Evolutionary conservation across 1,140 invertebrate species (phyloP), one percentile per base, ranked within the genome.

Genomic region (Drosophila truncata): DNA sequence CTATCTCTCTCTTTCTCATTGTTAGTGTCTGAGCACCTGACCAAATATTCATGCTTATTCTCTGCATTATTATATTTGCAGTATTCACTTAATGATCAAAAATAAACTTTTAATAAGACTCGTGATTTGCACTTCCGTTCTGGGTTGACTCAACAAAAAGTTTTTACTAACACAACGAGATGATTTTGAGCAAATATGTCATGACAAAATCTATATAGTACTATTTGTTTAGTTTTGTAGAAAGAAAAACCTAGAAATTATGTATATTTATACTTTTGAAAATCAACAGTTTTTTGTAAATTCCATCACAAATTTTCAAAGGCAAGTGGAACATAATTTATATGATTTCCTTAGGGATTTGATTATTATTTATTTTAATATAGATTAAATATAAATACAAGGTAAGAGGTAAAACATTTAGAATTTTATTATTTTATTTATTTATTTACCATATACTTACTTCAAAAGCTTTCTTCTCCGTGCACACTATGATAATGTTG

Each of bases 41-140:
- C 35, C 58, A 80, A 88, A 80, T 80, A 46, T 42, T 65, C 54
- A 29, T 46, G 58, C 60, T 39, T 46, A 50, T 55, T 20, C 2
- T 49, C 3, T 49, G 63, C 35, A 61, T 35, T 55, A 35, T 29
- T 46, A 29, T 78, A 72, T 69, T 75, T 64, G 58, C 61, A 67
- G 80, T 77, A 79, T 80, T 83, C 80, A 77, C 72, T 74, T 83
- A 78, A 80, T 74, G 85, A 84, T 78, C 80, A 78, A 75, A 84
- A 87, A 90, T 90, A 84, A 75, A 87, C 69, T 81, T 84, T 87
- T 73, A 87, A 82, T 85, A 80, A 81, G 57, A 61, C 59, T 69
- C 54, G 57, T 81, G 64, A 67, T 82, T 75, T 78, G 69, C 65
- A 88, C 70, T 90, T 88, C 85, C 85, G 85, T 76, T 74, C n/a